Evolutionary conservation across 2,113 vertebrate species (phyloP).

Genomic region (Laticauda colubrina): DNA sequence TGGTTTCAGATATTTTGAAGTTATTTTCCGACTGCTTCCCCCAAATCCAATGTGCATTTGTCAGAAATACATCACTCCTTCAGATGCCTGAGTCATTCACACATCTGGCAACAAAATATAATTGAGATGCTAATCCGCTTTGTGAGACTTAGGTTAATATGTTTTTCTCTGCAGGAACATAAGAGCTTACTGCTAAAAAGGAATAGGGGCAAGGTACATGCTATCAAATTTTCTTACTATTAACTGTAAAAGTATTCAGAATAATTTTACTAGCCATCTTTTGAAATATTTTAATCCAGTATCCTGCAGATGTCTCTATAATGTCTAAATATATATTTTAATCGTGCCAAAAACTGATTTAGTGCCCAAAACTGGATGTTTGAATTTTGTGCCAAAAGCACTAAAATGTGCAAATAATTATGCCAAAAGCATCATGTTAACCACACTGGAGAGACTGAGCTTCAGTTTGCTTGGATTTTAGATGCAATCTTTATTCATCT

Average conservation of each 20-base stretch:
- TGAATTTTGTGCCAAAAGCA: no score
- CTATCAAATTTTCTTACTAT: constrained; percentile 5
- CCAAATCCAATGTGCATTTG: constrained; percentile 15
- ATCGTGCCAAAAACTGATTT: no score
- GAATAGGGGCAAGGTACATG: neutral
- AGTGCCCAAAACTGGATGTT: neutral
- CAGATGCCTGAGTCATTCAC: constrained; percentile 41
- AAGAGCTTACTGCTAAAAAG: neutral
- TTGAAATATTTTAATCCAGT: constrained; percentile 12
- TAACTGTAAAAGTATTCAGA: constrained; percentile 5
- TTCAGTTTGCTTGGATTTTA: neutral
- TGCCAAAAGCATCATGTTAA: neutral
- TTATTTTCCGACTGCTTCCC: neutral
- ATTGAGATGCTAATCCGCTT: constrained; percentile 54
- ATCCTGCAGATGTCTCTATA: neutral
- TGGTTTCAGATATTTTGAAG: neutral
- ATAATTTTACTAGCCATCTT: neutral
- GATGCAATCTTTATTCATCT: neutral
- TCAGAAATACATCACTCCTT: constrained; percentile 27
- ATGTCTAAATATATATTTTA: neutral
- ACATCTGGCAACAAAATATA: constrained; percentile 44
- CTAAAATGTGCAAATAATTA: neutral
- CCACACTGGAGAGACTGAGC: constrained; percentile 1
- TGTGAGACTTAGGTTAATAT: constrained; percentile 39
- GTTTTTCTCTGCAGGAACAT: constrained; percentile 42